These are phyloP conservation scores for Heliothis subflexa DNA, from an alignment of 1,140 invertebrate species.

Conservation along the genomic window DNA sequence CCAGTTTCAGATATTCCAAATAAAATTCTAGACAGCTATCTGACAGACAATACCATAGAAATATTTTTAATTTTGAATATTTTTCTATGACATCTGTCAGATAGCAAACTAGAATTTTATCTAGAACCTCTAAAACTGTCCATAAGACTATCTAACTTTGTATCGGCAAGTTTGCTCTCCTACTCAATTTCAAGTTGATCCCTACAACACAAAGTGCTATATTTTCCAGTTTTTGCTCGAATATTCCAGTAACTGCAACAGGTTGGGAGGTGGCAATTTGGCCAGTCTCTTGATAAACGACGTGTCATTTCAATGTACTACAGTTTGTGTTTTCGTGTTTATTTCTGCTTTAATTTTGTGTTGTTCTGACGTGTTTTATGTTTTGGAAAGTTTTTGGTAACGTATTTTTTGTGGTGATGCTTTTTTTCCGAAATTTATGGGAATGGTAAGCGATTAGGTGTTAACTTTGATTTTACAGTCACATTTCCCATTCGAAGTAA, in stretches of 20 bases:
- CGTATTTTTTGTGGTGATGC: neutral
- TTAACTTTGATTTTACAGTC: too few species aligned
- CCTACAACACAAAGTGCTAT: neutral
- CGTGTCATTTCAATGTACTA: constrained; percentile 10
- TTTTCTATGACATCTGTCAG: too few species aligned
- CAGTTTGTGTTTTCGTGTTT: constrained; percentile 15
- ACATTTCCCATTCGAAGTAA: too few species aligned
- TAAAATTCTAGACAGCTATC: too few species aligned
- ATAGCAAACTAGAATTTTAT: too few species aligned
- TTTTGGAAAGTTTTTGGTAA: neutral
- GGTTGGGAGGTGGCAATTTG: neutral
- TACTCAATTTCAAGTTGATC: constrained; percentile 21
- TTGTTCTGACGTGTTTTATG: neutral
- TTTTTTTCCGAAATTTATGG: neutral
- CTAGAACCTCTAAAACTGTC: neutral
- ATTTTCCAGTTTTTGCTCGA: constrained; percentile 1
- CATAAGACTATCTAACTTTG: neutral
- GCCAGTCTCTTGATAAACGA: constrained; percentile 19
- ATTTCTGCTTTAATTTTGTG: constrained; percentile 3
- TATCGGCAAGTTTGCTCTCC: neutral
- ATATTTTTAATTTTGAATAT: too few species aligned
- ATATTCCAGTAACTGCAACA: constrained; percentile 18
- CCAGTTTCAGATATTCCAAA: too few species aligned
- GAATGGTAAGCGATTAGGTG: too few species aligned
- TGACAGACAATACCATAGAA: too few species aligned